Percentiles rank a stretch among this genome's conserved stretches.
phyloP scores from a whole-genome alignment of 2,113 vertebrate species.

The Silurus glanis region DNA sequence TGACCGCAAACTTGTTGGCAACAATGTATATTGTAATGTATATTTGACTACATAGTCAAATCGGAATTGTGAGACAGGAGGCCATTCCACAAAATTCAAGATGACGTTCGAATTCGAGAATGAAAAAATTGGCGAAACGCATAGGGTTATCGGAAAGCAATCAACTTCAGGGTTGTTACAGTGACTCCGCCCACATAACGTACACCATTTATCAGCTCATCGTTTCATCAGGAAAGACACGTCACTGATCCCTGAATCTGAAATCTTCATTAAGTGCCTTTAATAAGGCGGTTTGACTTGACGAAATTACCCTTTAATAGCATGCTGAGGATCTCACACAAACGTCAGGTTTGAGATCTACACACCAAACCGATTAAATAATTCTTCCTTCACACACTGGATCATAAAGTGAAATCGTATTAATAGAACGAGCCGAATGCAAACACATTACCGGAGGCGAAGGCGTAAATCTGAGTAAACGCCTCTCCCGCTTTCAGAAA shows the following conservation, averaged over 20 bases:
- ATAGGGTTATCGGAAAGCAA: neutral
- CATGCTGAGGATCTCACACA: neutral
- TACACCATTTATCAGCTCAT: neutral
- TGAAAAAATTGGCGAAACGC: neutral
- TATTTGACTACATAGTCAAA: too few relatives aligned
- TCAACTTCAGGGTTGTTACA: too few relatives aligned
- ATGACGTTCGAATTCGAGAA: neutral
- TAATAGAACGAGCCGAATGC: neutral
- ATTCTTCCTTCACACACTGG: conserved; percentile 1
- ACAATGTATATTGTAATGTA: too few relatives aligned
- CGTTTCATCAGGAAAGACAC: neutral
- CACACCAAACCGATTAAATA: neutral
- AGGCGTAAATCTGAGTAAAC: conserved; percentile 4
- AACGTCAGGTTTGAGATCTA: neutral
- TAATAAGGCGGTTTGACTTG: neutral
- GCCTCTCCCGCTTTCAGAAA: neutral
- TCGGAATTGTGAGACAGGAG: too few relatives aligned
- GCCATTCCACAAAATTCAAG: neutral
- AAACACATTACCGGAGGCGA: neutral
- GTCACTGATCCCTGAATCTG: neutral
- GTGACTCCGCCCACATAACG: neutral
- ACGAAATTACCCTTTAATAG: neutral
- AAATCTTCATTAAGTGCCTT: conserved; percentile 1
- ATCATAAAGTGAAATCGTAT: neutral
- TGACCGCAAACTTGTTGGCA: too few relatives aligned